Evolutionary conservation across 1,140 invertebrate species (phyloP), one percentile per base, ranked within the genome.

Genomic region (Himalopsyche phryganea): DNA sequence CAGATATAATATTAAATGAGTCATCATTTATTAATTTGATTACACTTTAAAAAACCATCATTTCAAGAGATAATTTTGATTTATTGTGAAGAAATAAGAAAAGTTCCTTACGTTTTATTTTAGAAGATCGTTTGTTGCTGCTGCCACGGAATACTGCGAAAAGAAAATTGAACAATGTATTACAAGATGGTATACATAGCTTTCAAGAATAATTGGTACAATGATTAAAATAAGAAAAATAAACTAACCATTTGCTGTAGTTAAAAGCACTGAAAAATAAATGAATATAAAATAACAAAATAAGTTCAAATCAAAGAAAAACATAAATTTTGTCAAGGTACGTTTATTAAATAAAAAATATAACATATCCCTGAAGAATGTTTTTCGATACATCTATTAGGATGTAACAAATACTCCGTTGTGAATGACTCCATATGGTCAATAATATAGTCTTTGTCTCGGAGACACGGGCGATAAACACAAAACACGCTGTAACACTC

Each of bases 321-420:
- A 45, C 10, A 45, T 14, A 2, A 6, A 45, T 17, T 19, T 10
- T 2, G 13, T 45, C 42, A 45, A 17, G 42, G 17, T 17, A 11
- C 40, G 53, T 56, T 56, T 56, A 56, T 56, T 56, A 56, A 56
- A 56, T 38, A 48, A 14, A 53, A 45, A 15, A 56, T 36, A 54
- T 20, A 55, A 56, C 46, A 49, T 19, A 49, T 38, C 45, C 35
- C 53, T 14, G 35, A 56, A 28, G 28, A 36, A 19, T 19, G 35
- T 46, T 14, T 19, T 13, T 19, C 28, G 36, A 10, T 18, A 54
- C 52, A 46, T 35, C 9, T n/a, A 40, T 11, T 4, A 40, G 14
- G 41, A 53, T 17, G 20, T 40, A 40, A 32, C 45, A 49, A 13
- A 33, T 49, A 59, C 20, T 47, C 23, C 28, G 48, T 42, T 28